Percentiles rank a stretch among this genome's conserved stretches.
phyloP scores from a whole-genome alignment of 2,888 invertebrate species.

The Priocnemis perturbator region DNA sequence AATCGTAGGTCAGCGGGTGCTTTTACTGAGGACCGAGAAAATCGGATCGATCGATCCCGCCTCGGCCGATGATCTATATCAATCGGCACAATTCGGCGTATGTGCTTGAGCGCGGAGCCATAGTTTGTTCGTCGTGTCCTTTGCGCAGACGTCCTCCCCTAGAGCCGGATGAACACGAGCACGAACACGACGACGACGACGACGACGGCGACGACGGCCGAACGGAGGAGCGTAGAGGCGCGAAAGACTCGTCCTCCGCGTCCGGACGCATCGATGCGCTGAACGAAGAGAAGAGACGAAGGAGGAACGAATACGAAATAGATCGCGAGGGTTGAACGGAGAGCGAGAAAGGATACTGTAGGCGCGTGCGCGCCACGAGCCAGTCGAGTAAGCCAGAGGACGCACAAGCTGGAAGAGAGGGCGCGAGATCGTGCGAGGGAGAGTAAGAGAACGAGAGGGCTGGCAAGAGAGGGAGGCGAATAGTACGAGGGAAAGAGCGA shows the following conservation, averaged over 20 bases:
- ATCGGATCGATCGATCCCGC: not conserved
- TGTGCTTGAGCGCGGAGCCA: conserved; percentile 15
- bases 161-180: not conserved
- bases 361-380: conserved; percentile 32
- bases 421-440: not conserved
- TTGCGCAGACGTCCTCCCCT: conserved; percentile 50
- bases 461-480: not conserved
- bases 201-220: conserved; percentile 33
- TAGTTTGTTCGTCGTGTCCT: conserved; percentile 29
- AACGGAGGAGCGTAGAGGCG: conserved; percentile 41
- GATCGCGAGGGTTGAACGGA: not conserved
- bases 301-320: not conserved
- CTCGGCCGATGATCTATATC: not conserved
- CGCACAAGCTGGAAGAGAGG: conserved; percentile 7
- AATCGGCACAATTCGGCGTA: no score
- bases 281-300: conserved; percentile 28
- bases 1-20: no score
- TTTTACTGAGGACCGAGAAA: no score
- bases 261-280: conserved; percentile 55
- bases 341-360: conserved; percentile 26
- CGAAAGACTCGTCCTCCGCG: conserved; percentile 45
- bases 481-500: conserved; percentile 1
- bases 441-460: not conserved
- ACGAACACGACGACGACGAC: conserved; percentile 1
- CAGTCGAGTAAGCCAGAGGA: conserved; percentile 12